Conservation (phyloP, 1,140 invertebrate genomes). For the Scaptomyza pallida region DNA sequence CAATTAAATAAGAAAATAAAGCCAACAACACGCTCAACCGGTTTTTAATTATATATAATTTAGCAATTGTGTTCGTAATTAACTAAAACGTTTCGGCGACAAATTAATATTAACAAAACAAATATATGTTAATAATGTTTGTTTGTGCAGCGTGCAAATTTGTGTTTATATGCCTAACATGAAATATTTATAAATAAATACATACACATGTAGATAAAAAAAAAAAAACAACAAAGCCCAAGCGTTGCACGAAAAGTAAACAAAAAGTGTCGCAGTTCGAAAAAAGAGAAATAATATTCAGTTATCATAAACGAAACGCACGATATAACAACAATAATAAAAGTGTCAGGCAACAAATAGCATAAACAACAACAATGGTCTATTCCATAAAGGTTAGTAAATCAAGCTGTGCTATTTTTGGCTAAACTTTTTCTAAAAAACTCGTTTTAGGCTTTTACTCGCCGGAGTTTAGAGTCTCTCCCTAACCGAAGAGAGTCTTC, state of each 20-base stretch:
- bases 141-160: not conserved
- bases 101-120: slow-evolving; percentile 16
- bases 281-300: not conserved
- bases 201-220: too few species aligned
- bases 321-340: slow-evolving; percentile 11
- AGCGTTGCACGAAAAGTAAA: not conserved
- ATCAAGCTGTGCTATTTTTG: slow-evolving; percentile 8
- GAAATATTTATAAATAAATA: slow-evolving; percentile 16
- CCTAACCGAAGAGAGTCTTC: too few species aligned
- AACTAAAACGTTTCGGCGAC: slow-evolving; percentile 20
- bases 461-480: not conserved
- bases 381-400: slow-evolving; percentile 71
- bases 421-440: slow-evolving; percentile 10
- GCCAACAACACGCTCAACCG: slow-evolving; percentile 21
- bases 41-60: slow-evolving; percentile 14
- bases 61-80: slow-evolving; percentile 2
- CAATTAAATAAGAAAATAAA: slow-evolving; percentile 22
- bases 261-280: slow-evolving; percentile 6
- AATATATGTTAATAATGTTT: slow-evolving; percentile 1
- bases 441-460: slow-evolving; percentile 38
- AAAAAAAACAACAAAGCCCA: too few species aligned
- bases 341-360: slow-evolving; percentile 7
- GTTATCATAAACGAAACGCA: not conserved
- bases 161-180: not conserved
- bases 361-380: slow-evolving; percentile 45